Percentiles rank a stretch among this genome's conserved stretches.
These are phyloP conservation scores for Mus spicilegus DNA, from an alignment of 2,113 vertebrate genomes.

Conservation along the genomic window DNA sequence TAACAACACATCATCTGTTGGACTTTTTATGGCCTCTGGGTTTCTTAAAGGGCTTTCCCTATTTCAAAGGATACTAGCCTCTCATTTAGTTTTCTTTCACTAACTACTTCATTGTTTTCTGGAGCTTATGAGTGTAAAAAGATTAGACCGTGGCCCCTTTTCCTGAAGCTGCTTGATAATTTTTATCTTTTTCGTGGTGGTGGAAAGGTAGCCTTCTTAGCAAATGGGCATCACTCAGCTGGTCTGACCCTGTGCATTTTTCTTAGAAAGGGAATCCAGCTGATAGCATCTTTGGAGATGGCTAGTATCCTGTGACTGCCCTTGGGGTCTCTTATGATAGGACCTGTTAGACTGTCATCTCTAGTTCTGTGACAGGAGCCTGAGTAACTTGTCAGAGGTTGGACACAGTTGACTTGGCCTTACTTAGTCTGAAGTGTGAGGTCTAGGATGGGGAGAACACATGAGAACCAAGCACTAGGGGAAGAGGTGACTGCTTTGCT, in stretches of 20 bases:
- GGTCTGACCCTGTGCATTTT: neutral
- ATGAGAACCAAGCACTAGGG: neutral
- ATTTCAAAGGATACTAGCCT: neutral
- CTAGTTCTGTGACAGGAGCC: neutral
- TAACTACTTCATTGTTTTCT: slow-evolving; percentile 8
- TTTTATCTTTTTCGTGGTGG: neutral
- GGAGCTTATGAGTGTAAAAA: neutral
- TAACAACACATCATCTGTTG: neutral
- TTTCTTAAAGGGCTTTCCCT: slow-evolving; percentile 8
- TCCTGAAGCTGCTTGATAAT: neutral
- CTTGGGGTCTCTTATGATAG: neutral
- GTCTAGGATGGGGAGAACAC: neutral
- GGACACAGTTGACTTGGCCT: neutral
- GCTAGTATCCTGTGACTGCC: neutral
- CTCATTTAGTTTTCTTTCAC: neutral
- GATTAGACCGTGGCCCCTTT: neutral
- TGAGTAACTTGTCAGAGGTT: neutral
- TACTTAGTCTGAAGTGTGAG: neutral
- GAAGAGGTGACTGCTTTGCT: neutral
- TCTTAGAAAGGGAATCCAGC: neutral
- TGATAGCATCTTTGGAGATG: neutral
- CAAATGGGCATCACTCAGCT: neutral
- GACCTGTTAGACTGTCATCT: neutral
- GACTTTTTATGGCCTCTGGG: neutral
- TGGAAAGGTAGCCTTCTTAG: neutral